Conservation (phyloP, 2,888 invertebrate genomes). For the Aphodius sticticus region DNA sequence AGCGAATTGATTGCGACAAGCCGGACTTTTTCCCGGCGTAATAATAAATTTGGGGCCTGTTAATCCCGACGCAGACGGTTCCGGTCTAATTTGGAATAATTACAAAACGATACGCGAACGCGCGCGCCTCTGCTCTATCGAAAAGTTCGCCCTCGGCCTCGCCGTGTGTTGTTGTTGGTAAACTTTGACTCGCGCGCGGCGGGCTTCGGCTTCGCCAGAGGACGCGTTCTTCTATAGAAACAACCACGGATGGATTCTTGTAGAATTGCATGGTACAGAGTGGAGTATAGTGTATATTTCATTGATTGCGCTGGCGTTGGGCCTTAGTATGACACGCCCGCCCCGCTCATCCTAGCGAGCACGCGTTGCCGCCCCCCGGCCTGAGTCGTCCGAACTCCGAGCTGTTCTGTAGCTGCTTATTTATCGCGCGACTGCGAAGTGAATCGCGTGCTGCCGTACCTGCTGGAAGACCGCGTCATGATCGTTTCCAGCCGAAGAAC, state of each 20-base stretch:
- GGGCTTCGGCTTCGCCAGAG: slow-evolving; percentile 8
- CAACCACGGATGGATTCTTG: not conserved
- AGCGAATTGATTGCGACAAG: slow-evolving; percentile 51
- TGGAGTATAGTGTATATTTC: slow-evolving; percentile 54
- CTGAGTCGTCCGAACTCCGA: slow-evolving; percentile 51
- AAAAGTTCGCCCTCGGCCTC: slow-evolving; percentile 21
- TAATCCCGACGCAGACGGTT: slow-evolving; percentile 42
- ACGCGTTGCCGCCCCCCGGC: slow-evolving; percentile 59
- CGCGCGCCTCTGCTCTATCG: not conserved
- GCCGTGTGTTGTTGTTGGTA: slow-evolving; percentile 10
- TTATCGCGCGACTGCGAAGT: slow-evolving; percentile 60
- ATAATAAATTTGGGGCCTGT: slow-evolving; percentile 49
- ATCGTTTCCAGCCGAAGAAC: slow-evolving; percentile 29
- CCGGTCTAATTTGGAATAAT: slow-evolving; percentile 39
- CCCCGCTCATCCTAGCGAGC: slow-evolving; percentile 58
- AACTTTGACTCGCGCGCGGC: not conserved
- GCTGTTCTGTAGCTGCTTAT: slow-evolving; percentile 60
- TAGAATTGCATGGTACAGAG: slow-evolving; percentile 15
- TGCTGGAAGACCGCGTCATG: slow-evolving; percentile 41
- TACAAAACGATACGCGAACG: slow-evolving; percentile 35
- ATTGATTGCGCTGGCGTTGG: slow-evolving; percentile 60
- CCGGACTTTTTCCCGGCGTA: slow-evolving; percentile 44
- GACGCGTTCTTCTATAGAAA: not conserved
- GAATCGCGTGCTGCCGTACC: slow-evolving; percentile 55
- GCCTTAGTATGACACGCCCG: slow-evolving; percentile 60